These are phyloP conservation scores for Edolisoma coerulescens DNA, from an alignment of 2,113 vertebrate species.

Conservation along the genomic window DNA sequence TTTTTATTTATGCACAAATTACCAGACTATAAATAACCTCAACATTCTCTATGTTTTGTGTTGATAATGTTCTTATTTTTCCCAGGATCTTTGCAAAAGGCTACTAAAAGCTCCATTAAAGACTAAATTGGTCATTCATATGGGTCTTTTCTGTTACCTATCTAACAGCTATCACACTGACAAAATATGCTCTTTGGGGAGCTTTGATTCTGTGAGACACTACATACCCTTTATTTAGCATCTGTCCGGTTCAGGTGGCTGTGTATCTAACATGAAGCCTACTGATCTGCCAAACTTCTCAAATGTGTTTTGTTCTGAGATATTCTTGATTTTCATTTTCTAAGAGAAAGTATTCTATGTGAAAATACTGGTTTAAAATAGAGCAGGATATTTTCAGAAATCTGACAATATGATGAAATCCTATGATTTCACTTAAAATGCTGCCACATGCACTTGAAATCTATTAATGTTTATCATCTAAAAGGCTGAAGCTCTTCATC, in stretches of 20 bases:
- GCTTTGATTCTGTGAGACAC: background rate
- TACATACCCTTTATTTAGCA: background rate
- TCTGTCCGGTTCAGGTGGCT: background rate
- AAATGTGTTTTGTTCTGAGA: background rate
- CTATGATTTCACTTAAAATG: background rate
- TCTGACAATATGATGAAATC: background rate
- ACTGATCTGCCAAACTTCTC: background rate
- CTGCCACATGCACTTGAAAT: background rate
- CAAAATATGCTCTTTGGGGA: background rate
- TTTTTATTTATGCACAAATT: background rate
- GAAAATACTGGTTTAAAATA: background rate
- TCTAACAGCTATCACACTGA: background rate
- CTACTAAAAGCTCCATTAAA: background rate
- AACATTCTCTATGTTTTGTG: background rate
- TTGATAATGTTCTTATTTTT: background rate
- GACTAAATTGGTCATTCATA: background rate
- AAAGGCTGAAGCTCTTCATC: background rate
- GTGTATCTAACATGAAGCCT: background rate
- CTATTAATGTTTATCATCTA: background rate
- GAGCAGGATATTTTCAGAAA: background rate
- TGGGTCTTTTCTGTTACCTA: background rate
- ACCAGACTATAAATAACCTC: background rate
- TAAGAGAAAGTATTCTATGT: background rate
- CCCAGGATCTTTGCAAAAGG: background rate
- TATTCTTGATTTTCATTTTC: background rate